These are phyloP conservation scores for Antennarius striatus DNA, from an alignment of 2,113 vertebrate genomes.

Conservation along the genomic window DNA sequence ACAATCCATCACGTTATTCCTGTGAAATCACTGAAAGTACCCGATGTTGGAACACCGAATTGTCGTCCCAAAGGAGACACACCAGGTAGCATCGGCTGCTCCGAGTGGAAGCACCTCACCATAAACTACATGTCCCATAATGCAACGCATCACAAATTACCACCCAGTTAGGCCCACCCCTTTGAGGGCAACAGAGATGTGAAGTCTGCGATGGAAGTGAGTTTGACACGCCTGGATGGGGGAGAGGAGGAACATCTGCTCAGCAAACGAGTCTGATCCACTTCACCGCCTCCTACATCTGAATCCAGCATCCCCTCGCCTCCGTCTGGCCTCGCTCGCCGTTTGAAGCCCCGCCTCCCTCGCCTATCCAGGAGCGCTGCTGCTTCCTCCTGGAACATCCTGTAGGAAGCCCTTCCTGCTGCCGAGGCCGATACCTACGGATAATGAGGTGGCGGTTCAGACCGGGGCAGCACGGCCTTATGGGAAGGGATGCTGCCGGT, in stretches of 20 bases:
- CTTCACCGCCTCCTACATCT: slow-evolving; percentile 4
- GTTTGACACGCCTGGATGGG: too few relatives aligned
- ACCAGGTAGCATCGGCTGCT: too few relatives aligned
- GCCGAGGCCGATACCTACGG: slow-evolving; percentile 19
- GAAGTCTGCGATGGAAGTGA: too few relatives aligned
- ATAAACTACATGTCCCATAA: too few relatives aligned
- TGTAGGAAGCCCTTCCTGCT: slow-evolving; percentile 18
- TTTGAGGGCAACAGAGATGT: too few relatives aligned
- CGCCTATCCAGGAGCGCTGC: background rate
- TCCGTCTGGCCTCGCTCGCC: background rate
- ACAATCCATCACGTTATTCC: background rate
- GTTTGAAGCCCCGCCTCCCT: background rate
- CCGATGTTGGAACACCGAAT: too few relatives aligned
- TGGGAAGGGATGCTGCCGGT: slow-evolving; percentile 20
- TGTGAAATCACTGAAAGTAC: too few relatives aligned
- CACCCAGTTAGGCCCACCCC: too few relatives aligned
- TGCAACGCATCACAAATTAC: too few relatives aligned
- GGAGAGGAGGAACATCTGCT: background rate
- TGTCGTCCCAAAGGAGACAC: too few relatives aligned
- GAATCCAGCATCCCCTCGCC: background rate
- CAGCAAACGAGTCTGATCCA: slow-evolving; percentile 6
- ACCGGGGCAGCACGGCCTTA: slow-evolving; percentile 16
- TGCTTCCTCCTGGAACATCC: slow-evolving; percentile 1
- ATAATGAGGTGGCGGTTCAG: slow-evolving; percentile 44
- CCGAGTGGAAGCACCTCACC: too few relatives aligned